Percentiles rank a stretch among this genome's conserved stretches.
Evolutionary conservation across 2,888 invertebrate species (phyloP).

Genomic region (Microplitis manilae): DNA sequence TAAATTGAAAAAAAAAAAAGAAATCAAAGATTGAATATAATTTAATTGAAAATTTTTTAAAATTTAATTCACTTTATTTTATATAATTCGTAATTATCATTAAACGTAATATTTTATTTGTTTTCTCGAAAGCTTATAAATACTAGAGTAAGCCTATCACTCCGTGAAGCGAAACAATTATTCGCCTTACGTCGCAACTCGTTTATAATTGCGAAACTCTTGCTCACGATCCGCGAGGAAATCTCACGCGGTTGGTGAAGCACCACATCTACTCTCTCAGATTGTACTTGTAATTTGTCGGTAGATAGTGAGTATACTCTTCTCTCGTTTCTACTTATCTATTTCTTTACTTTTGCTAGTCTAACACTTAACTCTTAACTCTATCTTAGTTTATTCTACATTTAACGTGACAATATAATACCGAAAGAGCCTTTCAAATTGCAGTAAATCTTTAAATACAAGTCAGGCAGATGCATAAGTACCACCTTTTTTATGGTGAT

Average conservation of each 20-base stretch:
- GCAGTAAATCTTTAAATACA: not conserved
- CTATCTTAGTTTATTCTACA: constrained; percentile 14
- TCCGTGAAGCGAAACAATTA: constrained; percentile 50
- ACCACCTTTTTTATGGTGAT: not conserved
- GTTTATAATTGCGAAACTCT: constrained; percentile 51
- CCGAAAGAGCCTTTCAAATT: constrained; percentile 22
- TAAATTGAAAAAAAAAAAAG: too few relatives aligned
- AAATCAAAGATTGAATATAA: too few relatives aligned
- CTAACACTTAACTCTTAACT: not conserved
- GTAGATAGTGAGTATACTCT: constrained; percentile 47
- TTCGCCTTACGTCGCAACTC: constrained; percentile 48
- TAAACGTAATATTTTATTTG: not conserved
- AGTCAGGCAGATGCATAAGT: not conserved
- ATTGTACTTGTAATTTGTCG: constrained; percentile 55
- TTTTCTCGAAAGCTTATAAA: constrained; percentile 43
- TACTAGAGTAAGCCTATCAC: constrained; percentile 41
- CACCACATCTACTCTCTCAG: constrained; percentile 22
- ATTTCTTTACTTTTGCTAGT: constrained; percentile 8
- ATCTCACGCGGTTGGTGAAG: constrained; percentile 45
- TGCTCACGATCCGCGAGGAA: constrained; percentile 47
- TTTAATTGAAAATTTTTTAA: too few relatives aligned
- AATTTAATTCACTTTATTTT: too few relatives aligned
- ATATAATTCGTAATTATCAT: not conserved
- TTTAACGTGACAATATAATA: constrained; percentile 22
- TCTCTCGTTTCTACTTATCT: constrained; percentile 41